These are phyloP conservation scores for Thamnaconus septentrionalis DNA, from an alignment of 2,113 vertebrate species.

Conservation along the genomic window DNA sequence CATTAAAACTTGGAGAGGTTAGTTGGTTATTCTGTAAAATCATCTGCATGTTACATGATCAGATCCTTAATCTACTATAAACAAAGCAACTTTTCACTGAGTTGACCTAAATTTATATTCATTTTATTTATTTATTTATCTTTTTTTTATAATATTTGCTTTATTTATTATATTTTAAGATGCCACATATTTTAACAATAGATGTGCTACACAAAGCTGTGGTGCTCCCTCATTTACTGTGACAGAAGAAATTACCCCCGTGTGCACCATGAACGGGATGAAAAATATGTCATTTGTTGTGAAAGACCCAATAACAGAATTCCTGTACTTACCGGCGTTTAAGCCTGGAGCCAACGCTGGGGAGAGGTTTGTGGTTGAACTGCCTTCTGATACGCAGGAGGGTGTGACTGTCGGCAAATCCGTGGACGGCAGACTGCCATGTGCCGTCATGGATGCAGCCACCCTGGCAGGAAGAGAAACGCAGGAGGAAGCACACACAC, in stretches of 20 bases:
- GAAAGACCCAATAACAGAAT: no score
- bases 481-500: constrained; percentile 3
- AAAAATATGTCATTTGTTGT: no score
- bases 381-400: constrained; percentile 81
- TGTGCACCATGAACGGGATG: no score
- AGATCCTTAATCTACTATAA: no score
- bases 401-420: constrained; percentile 76
- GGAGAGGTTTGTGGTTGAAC: constrained; percentile 82
- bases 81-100: no score
- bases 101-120: no score
- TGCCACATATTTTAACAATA: not conserved
- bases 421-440: constrained; percentile 89
- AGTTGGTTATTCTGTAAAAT: no score
- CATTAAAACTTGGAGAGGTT: no score
- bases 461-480: constrained; percentile 68
- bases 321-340: constrained; percentile 79
- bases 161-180: not conserved
- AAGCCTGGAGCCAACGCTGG: constrained; percentile 82
- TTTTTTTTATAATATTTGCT: not conserved
- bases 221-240: no score
- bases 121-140: not conserved
- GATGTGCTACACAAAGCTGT: no score
- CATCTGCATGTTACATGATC: no score
- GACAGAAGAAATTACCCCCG: no score
- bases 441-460: constrained; percentile 86